Conservation (phyloP, 2,888 invertebrate genomes). For the Frankliniella fusca region DNA sequence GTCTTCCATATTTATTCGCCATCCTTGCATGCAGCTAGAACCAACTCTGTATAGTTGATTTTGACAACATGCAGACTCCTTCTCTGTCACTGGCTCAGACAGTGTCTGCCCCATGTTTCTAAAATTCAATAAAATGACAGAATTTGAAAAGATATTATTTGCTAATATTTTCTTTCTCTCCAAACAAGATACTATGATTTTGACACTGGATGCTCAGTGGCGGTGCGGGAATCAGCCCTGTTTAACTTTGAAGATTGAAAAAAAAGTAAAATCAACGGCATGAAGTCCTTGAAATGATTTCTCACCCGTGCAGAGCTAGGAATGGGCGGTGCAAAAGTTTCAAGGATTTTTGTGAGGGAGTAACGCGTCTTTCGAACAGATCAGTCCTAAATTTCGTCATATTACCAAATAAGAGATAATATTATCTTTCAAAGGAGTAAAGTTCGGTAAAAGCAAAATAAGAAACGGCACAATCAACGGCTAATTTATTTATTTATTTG, state of each 20-base stretch:
- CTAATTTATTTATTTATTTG: neutral
- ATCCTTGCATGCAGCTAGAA: slow-evolving; percentile 99
- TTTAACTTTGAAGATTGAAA: neutral
- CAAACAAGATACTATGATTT: neutral
- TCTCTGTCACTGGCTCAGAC: slow-evolving; percentile 91
- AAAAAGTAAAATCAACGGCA: neutral
- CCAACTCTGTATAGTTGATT: slow-evolving; percentile 73
- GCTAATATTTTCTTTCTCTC: neutral
- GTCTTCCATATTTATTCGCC: slow-evolving; percentile 99
- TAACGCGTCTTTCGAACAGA: neutral
- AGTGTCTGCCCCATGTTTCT: slow-evolving; percentile 89
- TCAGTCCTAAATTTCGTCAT: neutral
- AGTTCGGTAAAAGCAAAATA: neutral
- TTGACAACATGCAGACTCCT: slow-evolving; percentile 76
- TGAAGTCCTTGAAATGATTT: neutral
- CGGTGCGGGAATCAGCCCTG: neutral
- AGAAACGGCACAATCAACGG: neutral
- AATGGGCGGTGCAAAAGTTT: neutral
- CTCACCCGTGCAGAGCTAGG: neutral
- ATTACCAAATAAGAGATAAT: neutral
- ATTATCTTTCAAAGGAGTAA: too few relatives aligned
- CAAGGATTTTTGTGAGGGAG: neutral
- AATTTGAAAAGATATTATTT: neutral
- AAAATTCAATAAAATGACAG: neutral
- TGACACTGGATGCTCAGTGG: neutral